Base-by-base conservation (phyloP, 1,140 invertebrate genomes). In the Ruditapes philippinarum region DNA sequence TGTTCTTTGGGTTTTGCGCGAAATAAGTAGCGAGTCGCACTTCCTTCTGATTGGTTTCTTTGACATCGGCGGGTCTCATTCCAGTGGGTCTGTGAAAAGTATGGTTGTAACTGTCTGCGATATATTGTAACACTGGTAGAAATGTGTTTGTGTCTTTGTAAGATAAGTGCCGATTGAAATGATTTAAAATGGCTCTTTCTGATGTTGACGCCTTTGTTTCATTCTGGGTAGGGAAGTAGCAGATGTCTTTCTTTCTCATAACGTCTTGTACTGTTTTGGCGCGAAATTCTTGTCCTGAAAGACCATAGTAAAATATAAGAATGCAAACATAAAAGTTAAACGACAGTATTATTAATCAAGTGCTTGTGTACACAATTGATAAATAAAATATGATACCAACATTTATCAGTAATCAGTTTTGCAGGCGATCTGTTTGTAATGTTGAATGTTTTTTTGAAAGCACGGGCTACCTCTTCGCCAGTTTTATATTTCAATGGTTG, bases 121-220 rank as follows among this genome's bases (percentile, higher is more conserved):
- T 40, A 45, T 76, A 36, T 76, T 76, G 73, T 76, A 76, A 40
- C 14, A 76, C 38, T 5, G 73, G 73, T 33, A 76, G 73, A 49
- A 14, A 76, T 25, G 73, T 76, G 28, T 49, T 38, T 14, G 7
- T 49, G 31, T 76, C 73, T 17, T 7, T 76, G 73, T 76, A 76
- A 17, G 73, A 14, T 7, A 76, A 45, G 38, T 45, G n/a, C 7
- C 73, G 73, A 42, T 45, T 38, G 5, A 45, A 3, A n/a, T 19
- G 7, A 19, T 28, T 76, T 49, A 45, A 45, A 40, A 76, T 45
- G 4, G 73, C 40, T 25, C 36, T 19, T 25, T 76, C 73, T 9
- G 36, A 45, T n/a, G 38, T 49, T 14, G 36, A 45, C 12, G 73
- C 73, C 38, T 76, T 76, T 40, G 73, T 40, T 45, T 76, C 73